Percentiles rank a stretch among this genome's conserved stretches.
Evolutionary conservation across 1,140 invertebrate genomes (phyloP).

Genomic region (Drosophila biarmipes): DNA sequence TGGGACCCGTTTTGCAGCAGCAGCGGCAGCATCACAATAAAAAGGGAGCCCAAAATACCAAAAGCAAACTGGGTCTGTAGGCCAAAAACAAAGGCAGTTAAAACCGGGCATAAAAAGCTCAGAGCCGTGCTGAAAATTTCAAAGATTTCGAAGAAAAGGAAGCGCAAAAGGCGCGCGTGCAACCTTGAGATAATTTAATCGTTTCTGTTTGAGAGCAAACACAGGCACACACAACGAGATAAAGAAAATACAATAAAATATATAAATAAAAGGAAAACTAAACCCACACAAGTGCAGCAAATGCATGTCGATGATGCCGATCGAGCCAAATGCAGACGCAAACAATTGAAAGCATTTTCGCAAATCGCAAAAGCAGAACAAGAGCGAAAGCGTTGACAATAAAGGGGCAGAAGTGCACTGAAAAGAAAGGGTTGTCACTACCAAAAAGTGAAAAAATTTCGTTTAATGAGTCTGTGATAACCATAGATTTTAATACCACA

Average conservation of each 20-base stretch:
- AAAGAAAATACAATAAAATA: not conserved
- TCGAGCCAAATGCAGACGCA: constrained; percentile 56
- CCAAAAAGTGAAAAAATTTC: too few relatives aligned
- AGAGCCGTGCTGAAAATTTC: constrained; percentile 26
- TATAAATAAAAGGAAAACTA: constrained; percentile 20
- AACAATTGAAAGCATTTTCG: constrained; percentile 73
- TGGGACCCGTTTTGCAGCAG: not conserved
- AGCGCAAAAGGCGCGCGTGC: constrained; percentile 66
- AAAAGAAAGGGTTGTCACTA: not conserved
- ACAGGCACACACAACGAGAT: constrained; percentile 27
- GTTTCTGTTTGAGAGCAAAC: constrained; percentile 67
- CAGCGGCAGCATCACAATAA: not conserved
- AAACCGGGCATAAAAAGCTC: not conserved
- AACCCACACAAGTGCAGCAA: constrained; percentile 4
- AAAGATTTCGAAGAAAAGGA: constrained; percentile 39
- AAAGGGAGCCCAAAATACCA: not conserved
- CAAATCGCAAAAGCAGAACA: constrained; percentile 44
- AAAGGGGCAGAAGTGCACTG: constrained; percentile 10
- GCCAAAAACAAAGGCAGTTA: constrained; percentile 23
- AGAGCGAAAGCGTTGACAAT: constrained; percentile 35
- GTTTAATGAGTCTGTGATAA: too few relatives aligned
- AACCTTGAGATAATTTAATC: constrained; percentile 82
- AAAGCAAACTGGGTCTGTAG: constrained; percentile 36
- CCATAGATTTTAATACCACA: too few relatives aligned
- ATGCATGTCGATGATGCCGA: constrained; percentile 48